phyloP scores from a whole-genome alignment of 2,888 invertebrate species.

The Leptura quadrifasciata region DNA sequence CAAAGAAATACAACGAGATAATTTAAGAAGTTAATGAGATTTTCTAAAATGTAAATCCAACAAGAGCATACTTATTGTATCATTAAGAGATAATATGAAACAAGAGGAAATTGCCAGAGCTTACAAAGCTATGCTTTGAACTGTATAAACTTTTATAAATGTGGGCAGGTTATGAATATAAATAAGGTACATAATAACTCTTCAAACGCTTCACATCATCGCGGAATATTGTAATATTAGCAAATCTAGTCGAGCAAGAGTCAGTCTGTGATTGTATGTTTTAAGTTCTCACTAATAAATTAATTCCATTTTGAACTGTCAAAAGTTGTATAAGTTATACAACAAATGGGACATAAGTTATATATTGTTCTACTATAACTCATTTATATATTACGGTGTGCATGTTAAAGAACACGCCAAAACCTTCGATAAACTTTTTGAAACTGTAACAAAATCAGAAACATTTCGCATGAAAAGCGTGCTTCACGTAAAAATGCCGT shows the following conservation, averaged over 20 bases:
- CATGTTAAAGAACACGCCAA: no score
- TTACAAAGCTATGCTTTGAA: neutral
- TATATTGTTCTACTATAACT: no score
- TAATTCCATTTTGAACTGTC: no score
- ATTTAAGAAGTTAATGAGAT: neutral
- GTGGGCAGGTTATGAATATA: neutral
- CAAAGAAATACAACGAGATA: neutral
- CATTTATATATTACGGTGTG: no score
- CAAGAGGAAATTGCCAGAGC: neutral
- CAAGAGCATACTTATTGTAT: neutral
- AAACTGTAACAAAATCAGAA: no score
- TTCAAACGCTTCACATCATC: neutral
- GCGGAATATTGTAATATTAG: neutral
- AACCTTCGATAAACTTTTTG: no score
- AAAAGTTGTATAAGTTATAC: no score
- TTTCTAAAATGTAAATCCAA: neutral
- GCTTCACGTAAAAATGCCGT: no score
- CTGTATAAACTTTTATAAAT: neutral
- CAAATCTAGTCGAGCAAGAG: neutral
- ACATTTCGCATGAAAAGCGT: no score
- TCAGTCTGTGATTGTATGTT: no score
- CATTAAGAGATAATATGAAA: neutral
- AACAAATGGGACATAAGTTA: no score
- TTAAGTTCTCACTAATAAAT: no score
- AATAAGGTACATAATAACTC: neutral